Percentiles rank a stretch among this genome's conserved stretches.
These are phyloP conservation scores for Sparus aurata DNA, from an alignment of 2,797 vertebrate genomes.

Conservation along the genomic window DNA sequence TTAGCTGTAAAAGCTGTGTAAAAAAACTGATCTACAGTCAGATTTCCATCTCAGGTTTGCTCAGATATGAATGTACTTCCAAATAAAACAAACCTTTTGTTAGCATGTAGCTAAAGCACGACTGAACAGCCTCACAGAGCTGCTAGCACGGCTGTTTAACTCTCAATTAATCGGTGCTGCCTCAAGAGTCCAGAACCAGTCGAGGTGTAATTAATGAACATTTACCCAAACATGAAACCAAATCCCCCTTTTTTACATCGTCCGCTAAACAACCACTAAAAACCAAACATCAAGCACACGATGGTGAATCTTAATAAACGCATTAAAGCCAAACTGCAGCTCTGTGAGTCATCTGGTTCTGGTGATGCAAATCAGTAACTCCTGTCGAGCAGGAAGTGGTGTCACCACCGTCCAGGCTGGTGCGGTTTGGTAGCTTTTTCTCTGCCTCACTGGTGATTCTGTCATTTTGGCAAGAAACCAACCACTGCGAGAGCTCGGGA, in stretches of 20 bases:
- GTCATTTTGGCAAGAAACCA: slow-evolving; percentile 24
- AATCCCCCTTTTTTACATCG: no score
- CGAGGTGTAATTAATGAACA: neutral
- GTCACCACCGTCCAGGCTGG: slow-evolving; percentile 16
- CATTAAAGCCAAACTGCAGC: neutral
- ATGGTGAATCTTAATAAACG: neutral
- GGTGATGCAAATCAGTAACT: slow-evolving; percentile 11
- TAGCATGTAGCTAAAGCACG: neutral
- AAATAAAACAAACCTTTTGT: no score
- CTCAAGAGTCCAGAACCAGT: neutral
- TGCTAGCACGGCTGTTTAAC: neutral
- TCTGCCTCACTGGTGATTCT: slow-evolving; percentile 16
- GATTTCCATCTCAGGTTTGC: no score
- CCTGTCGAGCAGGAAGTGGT: slow-evolving; percentile 25
- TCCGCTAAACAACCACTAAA: neutral
- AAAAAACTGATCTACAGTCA: no score
- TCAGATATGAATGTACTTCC: no score
- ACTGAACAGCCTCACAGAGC: no score
- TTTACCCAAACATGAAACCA: neutral
- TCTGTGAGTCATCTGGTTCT: slow-evolving; percentile 12
- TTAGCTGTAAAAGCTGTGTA: no score
- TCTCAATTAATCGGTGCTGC: neutral
- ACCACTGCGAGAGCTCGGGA: neutral
- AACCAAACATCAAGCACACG: neutral
- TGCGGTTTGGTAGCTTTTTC: slow-evolving; percentile 30